Conservation (phyloP, 2,113 vertebrate genomes). For the Amblyornis subalaris region DNA sequence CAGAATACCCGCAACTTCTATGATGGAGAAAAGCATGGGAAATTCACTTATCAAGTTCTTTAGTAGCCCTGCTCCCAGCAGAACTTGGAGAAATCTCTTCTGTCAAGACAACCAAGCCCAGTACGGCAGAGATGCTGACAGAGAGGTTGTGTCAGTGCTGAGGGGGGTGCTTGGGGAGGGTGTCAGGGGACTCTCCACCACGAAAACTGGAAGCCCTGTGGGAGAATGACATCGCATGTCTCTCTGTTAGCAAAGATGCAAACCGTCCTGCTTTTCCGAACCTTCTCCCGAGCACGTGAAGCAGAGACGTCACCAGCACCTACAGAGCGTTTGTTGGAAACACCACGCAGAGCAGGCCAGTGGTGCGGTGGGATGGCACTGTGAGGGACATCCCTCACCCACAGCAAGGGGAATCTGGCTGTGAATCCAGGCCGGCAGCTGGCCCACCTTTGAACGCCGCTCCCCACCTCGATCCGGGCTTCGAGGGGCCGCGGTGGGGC, state of each 20-base stretch:
- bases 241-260: neutral
- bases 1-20: neutral
- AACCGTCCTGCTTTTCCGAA: neutral
- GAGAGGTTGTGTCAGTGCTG: neutral
- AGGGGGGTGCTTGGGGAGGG: rapidly evolving
- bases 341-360: neutral
- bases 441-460: neutral
- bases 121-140: neutral
- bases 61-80: neutral
- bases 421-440: neutral
- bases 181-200: neutral
- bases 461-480: rapidly evolving
- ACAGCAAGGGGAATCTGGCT: neutral
- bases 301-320: rapidly evolving
- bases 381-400: neutral
- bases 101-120: neutral
- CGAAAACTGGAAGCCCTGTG: neutral
- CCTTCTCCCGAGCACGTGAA: rapidly evolving
- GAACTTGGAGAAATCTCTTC: neutral
- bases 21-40: neutral
- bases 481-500: rapidly evolving
- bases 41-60: neutral
- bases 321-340: rapidly evolving
- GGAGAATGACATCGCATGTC: rapidly evolving
- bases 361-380: rapidly evolving